Evolutionary conservation across 1,140 invertebrate genomes (phyloP), one percentile per base, ranked within the genome.

Genomic region (Drosophila oshimai): DNA sequence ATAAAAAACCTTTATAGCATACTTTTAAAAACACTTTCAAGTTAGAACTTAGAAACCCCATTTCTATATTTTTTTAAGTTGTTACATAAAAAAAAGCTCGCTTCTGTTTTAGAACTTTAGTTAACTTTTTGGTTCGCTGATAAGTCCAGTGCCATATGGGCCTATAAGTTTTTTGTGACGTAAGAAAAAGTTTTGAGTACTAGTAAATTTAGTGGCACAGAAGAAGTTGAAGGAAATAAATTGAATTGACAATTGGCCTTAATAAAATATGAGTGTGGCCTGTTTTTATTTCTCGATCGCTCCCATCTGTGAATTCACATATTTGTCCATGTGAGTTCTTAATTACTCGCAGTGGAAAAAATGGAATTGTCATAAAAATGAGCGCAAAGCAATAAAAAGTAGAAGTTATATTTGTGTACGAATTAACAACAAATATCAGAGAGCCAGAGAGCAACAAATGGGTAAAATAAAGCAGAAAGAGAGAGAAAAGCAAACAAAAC

Each of bases 401-500:
- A 65, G 36, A 57, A 65, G 46, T 74, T 70, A 55, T 58, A 36
- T 64, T 72, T 26, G 31, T 12, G 24, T 33, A 60, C 37, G 60
- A 67, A 80, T 68, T 54, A 64, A 70, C 67, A 75, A 80, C 71
- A 75, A 86, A 75, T 75, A 57, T 36, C 67, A 15, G n/a, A 62
- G 39, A 13, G 31, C 6, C 24, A 22, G 6, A 42, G 13, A 24
- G 29, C 13, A 22, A 26, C 41, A 44, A 44, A n/a, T n/a, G n/a
- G n/a, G n/a, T n/a, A n/a, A n/a, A n/a, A n/a, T n/a, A n/a, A n/a
- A n/a, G n/a, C n/a, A n/a, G n/a, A n/a, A n/a, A n/a, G n/a, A 64
- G 61, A 74, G 75, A 78, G 29, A 71, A 84, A 64, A n/a, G n/a
- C 81, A 84, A 84, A 84, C 81, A 84, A 79, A 84, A 87, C 80